Percentiles rank a stretch among this genome's conserved stretches.
Conservation (phyloP, 2,888 invertebrate genomes). For the Pyrocoelia pectoralis region DNA sequence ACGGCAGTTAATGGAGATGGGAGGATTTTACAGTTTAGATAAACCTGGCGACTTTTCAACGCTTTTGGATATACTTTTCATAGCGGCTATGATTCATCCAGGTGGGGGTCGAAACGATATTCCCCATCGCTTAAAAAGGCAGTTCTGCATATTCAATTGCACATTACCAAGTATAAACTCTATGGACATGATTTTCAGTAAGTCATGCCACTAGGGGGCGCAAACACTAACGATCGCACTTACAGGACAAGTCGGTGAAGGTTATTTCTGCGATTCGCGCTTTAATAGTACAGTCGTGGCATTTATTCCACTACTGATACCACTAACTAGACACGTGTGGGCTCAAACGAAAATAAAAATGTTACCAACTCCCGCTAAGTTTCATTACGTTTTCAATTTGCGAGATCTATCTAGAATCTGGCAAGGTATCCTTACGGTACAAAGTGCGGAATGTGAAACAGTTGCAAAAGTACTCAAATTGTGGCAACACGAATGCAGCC, state of each 20-base stretch:
- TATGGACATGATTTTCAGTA: constrained; percentile 89
- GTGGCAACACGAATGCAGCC: constrained; percentile 88
- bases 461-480: constrained; percentile 70
- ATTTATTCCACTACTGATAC: constrained; percentile 74
- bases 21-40: constrained; percentile 81
- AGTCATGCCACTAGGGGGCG: too few species aligned
- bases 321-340: constrained; percentile 83
- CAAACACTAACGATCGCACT: too few species aligned
- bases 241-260: constrained; percentile 77
- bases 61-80: constrained; percentile 81
- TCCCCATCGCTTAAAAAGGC: constrained; percentile 84
- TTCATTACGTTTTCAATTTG: constrained; percentile 91
- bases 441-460: constrained; percentile 69
- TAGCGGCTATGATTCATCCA: constrained; percentile 93
- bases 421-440: constrained; percentile 86
- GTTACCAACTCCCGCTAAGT: constrained; percentile 92
- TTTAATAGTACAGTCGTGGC: constrained; percentile 75
- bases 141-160: constrained; percentile 88
- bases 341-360: constrained; percentile 85
- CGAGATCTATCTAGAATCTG: constrained; percentile 90
- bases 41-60: constrained; percentile 87
- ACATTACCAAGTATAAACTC: constrained; percentile 84
- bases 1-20: constrained; percentile 85
- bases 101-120: constrained; percentile 92
- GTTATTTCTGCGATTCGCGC: constrained; percentile 79